A percentile compares a stretch with the other conserved stretches of the same genome.
phyloP scores from a whole-genome alignment of 2,888 invertebrate genomes.

The Lypha dubia region DNA sequence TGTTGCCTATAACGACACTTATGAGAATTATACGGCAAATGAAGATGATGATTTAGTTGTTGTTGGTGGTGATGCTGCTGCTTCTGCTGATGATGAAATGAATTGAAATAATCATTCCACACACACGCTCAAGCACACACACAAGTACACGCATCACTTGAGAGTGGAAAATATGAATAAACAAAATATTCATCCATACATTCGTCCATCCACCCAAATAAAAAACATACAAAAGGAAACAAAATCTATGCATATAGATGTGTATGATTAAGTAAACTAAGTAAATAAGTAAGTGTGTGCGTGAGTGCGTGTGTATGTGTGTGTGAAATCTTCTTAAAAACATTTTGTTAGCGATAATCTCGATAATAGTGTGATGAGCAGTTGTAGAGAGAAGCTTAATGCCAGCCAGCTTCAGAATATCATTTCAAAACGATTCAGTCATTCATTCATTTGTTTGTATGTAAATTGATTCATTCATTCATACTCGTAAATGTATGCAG shows the following conservation, averaged over 20 bases:
- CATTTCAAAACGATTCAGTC: conserved; percentile 16
- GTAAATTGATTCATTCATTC: neutral
- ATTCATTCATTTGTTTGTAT: conserved; percentile 18
- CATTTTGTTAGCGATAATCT: conserved; percentile 62
- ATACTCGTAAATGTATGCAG: too few relatives aligned
- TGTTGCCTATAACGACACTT: conserved; percentile 45
- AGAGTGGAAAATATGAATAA: conserved; percentile 40
- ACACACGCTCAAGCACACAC: neutral
- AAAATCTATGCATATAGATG: neutral
- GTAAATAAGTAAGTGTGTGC: neutral
- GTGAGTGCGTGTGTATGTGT: neutral
- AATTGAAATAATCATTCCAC: conserved; percentile 29
- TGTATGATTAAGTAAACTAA: neutral
- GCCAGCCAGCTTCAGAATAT: conserved; percentile 38
- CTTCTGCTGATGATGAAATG: conserved; percentile 31
- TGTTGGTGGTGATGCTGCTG: too few relatives aligned
- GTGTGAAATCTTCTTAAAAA: conserved; percentile 47
- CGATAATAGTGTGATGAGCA: conserved; percentile 68
- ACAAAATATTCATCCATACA: conserved; percentile 24
- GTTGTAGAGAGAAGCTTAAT: conserved; percentile 58
- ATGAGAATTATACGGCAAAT: conserved; percentile 30
- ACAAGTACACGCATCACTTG: conserved; percentile 20
- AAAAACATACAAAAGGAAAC: conserved; percentile 31
- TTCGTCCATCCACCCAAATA: conserved; percentile 21
- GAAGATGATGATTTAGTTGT: conserved; percentile 23